A percentile compares a stretch with the other conserved stretches of the same genome.
Evolutionary conservation across 1,140 invertebrate genomes (phyloP).

Genomic region (Zaprionus lachaisei): DNA sequence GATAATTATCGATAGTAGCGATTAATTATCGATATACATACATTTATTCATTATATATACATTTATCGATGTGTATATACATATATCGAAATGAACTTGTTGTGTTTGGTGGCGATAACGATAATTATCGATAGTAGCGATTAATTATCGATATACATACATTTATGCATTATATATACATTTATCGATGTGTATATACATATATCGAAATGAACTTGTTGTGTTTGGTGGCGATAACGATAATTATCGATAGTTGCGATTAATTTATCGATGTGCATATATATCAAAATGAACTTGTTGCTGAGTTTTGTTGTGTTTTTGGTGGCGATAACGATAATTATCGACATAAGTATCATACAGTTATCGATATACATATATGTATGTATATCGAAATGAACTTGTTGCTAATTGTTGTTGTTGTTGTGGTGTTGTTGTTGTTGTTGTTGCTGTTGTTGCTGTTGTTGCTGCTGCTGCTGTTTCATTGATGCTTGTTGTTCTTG

Average conservation of each 20-base stretch:
- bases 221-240: no score
- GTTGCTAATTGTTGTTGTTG: constrained; percentile 9
- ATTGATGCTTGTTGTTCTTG: constrained; percentile 5
- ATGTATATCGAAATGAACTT: constrained; percentile 6
- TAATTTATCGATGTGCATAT: no score
- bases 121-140: not conserved
- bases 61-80: not conserved
- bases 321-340: constrained; percentile 5
- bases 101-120: not conserved
- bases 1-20: not conserved
- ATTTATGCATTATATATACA: no score
- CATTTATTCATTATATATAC: no score
- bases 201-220: constrained; percentile 2
- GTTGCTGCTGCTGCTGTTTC: constrained; percentile 20
- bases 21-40: not conserved
- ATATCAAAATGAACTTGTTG: not conserved
- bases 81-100: not conserved
- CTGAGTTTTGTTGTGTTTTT: not conserved
- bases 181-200: not conserved
- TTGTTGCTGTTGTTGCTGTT: not conserved
- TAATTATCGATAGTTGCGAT: no score
- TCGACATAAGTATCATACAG: not conserved
- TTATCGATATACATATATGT: not conserved
- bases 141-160: not conserved
- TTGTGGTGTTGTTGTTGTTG: constrained; percentile 16